Base-by-base conservation (phyloP, 92 coral and sea anemone genomes). In the Diadumene lineata region DNA sequence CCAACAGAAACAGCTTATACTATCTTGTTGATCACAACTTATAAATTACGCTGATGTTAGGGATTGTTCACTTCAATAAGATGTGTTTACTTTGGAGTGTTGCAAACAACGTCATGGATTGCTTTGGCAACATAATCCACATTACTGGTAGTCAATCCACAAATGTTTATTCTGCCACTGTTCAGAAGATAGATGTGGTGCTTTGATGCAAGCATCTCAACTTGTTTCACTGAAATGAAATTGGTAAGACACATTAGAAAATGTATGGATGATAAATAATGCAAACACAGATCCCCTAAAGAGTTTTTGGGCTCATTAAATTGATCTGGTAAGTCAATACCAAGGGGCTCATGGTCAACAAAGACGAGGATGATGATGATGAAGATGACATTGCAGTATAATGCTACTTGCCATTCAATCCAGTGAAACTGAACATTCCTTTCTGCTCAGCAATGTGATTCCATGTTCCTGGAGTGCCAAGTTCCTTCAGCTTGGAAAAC, bases 381-480 rank as follows among this genome's bases (percentile, higher is more conserved):
- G n/a, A n/a, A n/a, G n/a, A n/a, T n/a, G n/a, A n/a, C n/a, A n/a
- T n/a, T n/a, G n/a, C n/a, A n/a, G n/a, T n/a, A n/a, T n/a, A n/a
- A n/a, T n/a, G n/a, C 16, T 50, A 80, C 89, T 80, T 80, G 86
- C 96, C 70, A 62, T 74, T 82, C 23, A 90, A 73, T 31, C 91
- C 96, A 23, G 96, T 90, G 70, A 90, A 90, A 64, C 88, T 86
- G 31, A 90, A 90, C 91, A 90, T 86, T 46, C 96, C 96, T 26
- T 68, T 65, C 65, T 90, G 96, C 21, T 90, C 81, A 19, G 83
- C 53, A 34, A 90, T 80, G 57, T 90, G 96, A 17, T 76, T 85
- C 96, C 96, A 90, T 4, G 76, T 82, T 4, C 96, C 91, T 0
- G 96, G 91, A 51, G 96, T 86, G 6, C 86, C 91, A 7, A 64